Conservation (phyloP, 2,113 vertebrate genomes). For the Tylochromis polylepis region DNA sequence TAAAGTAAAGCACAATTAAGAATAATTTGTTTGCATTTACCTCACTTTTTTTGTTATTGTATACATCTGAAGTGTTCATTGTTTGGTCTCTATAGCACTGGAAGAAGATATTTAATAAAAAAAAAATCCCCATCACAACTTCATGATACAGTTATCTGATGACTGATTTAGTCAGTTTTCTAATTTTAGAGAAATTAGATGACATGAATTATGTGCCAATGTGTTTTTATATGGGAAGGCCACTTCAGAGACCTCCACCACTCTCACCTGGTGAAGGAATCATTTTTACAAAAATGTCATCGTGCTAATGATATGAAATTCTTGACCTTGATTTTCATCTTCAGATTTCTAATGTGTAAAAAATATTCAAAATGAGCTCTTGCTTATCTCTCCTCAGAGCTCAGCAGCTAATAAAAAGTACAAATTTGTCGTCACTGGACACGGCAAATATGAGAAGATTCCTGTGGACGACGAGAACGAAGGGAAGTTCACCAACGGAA, state of each 20-base stretch:
- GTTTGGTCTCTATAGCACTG: neutral
- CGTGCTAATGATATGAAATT: neutral
- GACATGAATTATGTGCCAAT: too few species aligned
- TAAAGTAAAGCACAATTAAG: neutral
- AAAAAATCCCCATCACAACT: neutral
- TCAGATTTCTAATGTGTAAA: neutral
- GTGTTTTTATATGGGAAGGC: neutral
- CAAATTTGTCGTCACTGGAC: conserved; percentile 88
- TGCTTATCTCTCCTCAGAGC: conserved; percentile 52
- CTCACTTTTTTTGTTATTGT: fast-evolving
- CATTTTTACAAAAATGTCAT: neutral
- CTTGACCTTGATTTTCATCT: neutral
- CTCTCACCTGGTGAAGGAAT: neutral
- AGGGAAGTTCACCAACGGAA: conserved; percentile 40
- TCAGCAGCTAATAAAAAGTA: conserved; percentile 78
- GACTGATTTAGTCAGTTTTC: neutral
- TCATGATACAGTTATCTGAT: neutral
- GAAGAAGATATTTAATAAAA: neutral
- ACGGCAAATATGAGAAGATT: conserved; percentile 94
- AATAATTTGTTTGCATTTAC: neutral
- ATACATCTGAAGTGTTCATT: neutral
- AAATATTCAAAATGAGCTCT: neutral
- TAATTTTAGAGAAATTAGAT: neutral
- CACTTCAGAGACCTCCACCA: neutral
- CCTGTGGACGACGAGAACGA: conserved; percentile 63